Evolutionary conservation across 2,888 invertebrate species (phyloP).

Genomic region (Automeris io): DNA sequence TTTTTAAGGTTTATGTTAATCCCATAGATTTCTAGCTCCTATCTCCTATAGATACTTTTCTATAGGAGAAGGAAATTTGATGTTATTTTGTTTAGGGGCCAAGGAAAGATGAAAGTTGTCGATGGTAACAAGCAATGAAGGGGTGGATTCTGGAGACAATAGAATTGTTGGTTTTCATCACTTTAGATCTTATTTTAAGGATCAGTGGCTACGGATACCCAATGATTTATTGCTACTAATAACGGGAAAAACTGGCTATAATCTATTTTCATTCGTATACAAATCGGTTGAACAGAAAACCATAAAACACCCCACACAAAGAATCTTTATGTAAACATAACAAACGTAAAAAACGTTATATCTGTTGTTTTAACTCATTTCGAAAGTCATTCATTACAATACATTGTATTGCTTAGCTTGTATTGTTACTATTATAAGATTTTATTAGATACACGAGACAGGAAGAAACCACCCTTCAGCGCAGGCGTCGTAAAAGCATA

Average conservation of each 20-base stretch:
- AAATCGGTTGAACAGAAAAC: conserved; percentile 76
- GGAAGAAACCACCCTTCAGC: conserved; percentile 10
- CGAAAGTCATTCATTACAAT: conserved; percentile 63
- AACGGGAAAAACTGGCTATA: conserved; percentile 75
- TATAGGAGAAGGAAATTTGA: no score
- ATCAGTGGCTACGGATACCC: conserved; percentile 60
- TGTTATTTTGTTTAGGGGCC: no score
- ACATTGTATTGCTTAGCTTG: conserved; percentile 44
- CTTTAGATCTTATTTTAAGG: conserved; percentile 64
- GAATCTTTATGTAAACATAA: conserved; percentile 76
- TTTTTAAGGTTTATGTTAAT: no score
- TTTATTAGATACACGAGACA: conserved; percentile 28
- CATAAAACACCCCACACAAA: conserved; percentile 75
- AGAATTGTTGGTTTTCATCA: conserved; percentile 25
- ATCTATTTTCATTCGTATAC: conserved; percentile 75
- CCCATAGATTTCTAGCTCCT: no score
- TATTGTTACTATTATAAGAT: conserved; percentile 47
- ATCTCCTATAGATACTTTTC: no score
- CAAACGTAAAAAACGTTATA: conserved; percentile 70
- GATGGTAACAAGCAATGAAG: not conserved
- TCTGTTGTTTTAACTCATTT: conserved; percentile 75
- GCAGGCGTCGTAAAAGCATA: conserved; percentile 5
- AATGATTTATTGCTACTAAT: conserved; percentile 73
- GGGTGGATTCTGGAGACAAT: not conserved
- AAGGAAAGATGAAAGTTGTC: no score